Conservation (phyloP, 2,797 vertebrate genomes). For the Myotis daubentonii region DNA sequence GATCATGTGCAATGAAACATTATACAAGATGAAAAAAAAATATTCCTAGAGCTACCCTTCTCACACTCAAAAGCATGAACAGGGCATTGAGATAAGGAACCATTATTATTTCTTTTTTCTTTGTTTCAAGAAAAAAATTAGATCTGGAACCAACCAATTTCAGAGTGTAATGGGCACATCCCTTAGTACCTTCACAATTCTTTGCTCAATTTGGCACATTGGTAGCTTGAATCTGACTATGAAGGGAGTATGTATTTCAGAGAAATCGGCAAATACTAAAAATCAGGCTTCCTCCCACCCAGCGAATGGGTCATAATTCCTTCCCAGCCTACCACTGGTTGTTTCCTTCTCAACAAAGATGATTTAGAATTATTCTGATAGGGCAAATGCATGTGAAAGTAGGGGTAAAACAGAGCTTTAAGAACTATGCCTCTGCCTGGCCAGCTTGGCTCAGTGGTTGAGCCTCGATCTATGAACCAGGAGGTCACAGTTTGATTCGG, state of each 20-base stretch:
- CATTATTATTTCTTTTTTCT: not conserved
- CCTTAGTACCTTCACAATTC: not conserved
- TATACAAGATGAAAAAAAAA: not conserved
- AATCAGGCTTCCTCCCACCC: not conserved
- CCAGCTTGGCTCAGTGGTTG: no score
- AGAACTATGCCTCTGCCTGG: not conserved
- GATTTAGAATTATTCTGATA: no score
- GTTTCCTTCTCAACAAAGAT: not conserved
- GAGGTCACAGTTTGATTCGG: no score
- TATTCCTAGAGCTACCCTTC: not conserved
- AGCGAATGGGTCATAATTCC: not conserved
- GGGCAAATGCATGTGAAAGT: not conserved
- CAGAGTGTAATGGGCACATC: accelerated
- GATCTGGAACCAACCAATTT: not conserved
- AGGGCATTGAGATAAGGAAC: no score
- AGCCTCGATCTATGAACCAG: no score
- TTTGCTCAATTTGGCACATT: not conserved
- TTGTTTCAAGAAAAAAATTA: not conserved
- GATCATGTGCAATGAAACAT: not conserved
- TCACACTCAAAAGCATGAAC: not conserved
- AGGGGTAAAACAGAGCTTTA: not conserved
- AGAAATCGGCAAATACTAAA: not conserved
- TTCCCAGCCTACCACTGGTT: no score
- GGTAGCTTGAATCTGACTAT: no score
- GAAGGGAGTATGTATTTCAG: not conserved